A percentile compares a stretch with the other conserved stretches of the same genome.
Conservation (phyloP, 37 sponge, comb jelly and placozoan species). For the Beroe ovata region DNA sequence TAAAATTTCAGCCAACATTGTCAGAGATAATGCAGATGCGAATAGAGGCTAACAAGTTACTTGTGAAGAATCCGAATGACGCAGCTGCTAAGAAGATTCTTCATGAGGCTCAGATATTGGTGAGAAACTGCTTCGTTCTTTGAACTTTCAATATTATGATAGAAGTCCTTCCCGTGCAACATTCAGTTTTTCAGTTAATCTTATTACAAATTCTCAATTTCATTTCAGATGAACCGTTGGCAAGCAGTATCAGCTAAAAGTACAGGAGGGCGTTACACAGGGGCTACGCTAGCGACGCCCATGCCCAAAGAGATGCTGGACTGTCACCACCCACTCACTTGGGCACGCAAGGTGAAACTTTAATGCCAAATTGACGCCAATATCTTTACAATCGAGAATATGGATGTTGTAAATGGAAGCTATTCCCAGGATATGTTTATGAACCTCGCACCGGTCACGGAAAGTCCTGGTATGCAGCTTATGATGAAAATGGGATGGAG, state of each 20-base stretch:
- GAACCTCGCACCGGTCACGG: slow-evolving; percentile 79
- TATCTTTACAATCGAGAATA: too few relatives aligned
- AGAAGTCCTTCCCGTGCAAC: not conserved
- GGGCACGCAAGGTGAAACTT: slow-evolving; percentile 44
- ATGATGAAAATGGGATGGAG: slow-evolving; percentile 95
- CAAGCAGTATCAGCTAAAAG: not conserved
- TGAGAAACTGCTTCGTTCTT: not conserved
- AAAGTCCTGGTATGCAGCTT: slow-evolving; percentile 85
- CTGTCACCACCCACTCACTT: slow-evolving; percentile 20
- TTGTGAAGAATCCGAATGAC: slow-evolving; percentile 24
- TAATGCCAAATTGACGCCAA: too few relatives aligned
- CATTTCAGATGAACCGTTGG: slow-evolving; percentile 40
- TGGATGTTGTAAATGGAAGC: too few relatives aligned
- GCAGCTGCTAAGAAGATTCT: slow-evolving; percentile 36
- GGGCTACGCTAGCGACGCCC: not conserved
- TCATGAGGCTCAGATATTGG: slow-evolving; percentile 50
- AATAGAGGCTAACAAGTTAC: slow-evolving; percentile 55
- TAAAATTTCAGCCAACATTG: slow-evolving; percentile 14
- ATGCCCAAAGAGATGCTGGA: slow-evolving; percentile 17
- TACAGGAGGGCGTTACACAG: slow-evolving; percentile 34
- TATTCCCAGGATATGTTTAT: slow-evolving; percentile 87
- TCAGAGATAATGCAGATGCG: slow-evolving; percentile 66
- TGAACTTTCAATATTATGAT: not conserved
- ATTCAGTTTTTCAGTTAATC: too few relatives aligned
- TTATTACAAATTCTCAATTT: too few relatives aligned